A percentile compares a stretch with the other conserved stretches of the same genome.
Conservation (phyloP, 2,797 vertebrate species). For the Aratinga solstitialis region DNA sequence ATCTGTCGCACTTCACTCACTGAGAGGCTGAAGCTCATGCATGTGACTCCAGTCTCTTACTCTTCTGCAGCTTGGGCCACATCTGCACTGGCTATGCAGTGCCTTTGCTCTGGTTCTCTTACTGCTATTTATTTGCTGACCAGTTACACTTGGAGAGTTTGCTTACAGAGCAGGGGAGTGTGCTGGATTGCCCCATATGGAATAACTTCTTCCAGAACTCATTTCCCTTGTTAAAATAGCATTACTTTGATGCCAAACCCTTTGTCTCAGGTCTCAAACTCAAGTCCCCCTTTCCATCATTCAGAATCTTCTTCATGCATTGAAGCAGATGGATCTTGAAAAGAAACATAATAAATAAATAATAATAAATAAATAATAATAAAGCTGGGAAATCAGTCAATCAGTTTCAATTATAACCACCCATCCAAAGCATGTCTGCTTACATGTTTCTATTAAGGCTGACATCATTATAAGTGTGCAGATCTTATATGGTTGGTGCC, state of each 20-base stretch:
- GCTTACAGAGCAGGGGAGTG: not conserved
- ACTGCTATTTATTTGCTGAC: not conserved
- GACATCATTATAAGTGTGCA: not conserved
- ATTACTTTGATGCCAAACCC: not conserved
- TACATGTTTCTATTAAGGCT: not conserved
- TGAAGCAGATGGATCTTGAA: not conserved
- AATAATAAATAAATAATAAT: not conserved
- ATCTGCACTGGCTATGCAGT: too few relatives aligned
- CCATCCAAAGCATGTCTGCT: not conserved
- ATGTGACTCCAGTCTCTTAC: accelerated
- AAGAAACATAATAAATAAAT: not conserved
- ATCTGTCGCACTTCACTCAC: not conserved
- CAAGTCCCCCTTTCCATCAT: not conserved
- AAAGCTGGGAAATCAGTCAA: not conserved
- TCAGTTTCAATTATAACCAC: not conserved
- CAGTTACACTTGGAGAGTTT: not conserved
- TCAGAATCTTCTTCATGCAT: not conserved
- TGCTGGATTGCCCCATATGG: not conserved
- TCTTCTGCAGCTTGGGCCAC: not conserved
- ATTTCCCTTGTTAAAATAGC: not conserved
- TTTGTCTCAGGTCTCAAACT: not conserved
- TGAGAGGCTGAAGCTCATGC: accelerated
- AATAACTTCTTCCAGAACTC: not conserved
- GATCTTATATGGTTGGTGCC: not conserved
- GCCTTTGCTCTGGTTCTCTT: not conserved